Percentiles rank a stretch among this genome's conserved stretches.
phyloP scores from a whole-genome alignment of 1,140 invertebrate genomes.

The Mactra quadrangularis region DNA sequence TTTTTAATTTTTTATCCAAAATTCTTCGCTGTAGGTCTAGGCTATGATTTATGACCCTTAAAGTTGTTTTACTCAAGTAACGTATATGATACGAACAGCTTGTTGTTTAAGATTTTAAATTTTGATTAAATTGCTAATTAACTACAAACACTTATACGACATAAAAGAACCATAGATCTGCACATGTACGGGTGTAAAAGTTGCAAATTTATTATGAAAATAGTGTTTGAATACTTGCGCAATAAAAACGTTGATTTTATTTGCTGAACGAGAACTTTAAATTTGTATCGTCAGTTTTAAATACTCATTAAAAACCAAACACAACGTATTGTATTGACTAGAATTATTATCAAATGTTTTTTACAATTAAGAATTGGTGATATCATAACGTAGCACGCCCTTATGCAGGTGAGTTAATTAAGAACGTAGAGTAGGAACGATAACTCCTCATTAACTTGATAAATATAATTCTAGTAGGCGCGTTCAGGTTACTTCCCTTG shows the following conservation, averaged over 20 bases:
- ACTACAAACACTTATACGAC: conserved; percentile 44
- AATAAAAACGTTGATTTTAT: too few relatives aligned
- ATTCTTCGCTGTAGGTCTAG: conserved; percentile 60
- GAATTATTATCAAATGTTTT: too few relatives aligned
- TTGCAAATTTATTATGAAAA: background rate
- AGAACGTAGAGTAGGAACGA: conserved; percentile 9
- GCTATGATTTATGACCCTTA: conserved; percentile 51
- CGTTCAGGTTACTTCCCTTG: conserved; percentile 5
- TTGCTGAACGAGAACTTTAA: too few relatives aligned
- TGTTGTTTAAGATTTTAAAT: conserved; percentile 19
- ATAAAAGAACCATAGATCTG: conserved; percentile 41
- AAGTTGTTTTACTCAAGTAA: conserved; percentile 31
- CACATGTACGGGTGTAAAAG: conserved; percentile 54
- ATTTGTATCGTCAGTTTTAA: too few relatives aligned
- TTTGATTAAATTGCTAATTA: conserved; percentile 50
- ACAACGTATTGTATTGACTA: too few relatives aligned
- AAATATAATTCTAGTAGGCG: background rate
- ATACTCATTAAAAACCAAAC: too few relatives aligned
- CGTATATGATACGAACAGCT: conserved; percentile 30
- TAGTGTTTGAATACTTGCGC: too few relatives aligned
- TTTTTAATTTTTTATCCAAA: conserved; percentile 62
- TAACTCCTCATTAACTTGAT: background rate
- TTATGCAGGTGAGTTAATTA: too few relatives aligned
- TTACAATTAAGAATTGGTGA: too few relatives aligned
- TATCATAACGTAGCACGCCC: too few relatives aligned